phyloP scores from a whole-genome alignment of 2,113 vertebrate species.

The Pteropus alecto region DNA sequence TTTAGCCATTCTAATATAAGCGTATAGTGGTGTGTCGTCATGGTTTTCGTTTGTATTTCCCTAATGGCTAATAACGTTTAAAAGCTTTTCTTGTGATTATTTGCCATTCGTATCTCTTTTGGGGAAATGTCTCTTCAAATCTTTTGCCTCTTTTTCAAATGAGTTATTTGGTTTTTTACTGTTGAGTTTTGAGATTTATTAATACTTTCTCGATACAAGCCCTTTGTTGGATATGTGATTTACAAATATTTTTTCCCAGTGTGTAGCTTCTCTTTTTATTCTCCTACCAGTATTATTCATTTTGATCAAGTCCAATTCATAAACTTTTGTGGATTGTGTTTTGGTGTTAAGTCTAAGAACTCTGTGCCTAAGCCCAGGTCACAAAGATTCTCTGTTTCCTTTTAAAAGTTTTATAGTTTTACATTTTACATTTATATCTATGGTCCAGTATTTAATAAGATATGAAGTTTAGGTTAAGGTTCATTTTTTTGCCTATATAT shows the following conservation, averaged over 20 bases:
- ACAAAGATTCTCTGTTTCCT: not conserved
- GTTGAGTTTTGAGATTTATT: not conserved
- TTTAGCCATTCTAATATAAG: not conserved
- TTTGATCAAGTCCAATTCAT: not conserved
- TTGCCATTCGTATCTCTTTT: not conserved
- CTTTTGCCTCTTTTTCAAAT: not conserved
- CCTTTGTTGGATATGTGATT: not conserved
- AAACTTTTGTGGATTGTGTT: not conserved
- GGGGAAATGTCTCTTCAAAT: not conserved
- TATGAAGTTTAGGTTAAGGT: not conserved
- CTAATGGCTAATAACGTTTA: not conserved
- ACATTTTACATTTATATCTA: not conserved
- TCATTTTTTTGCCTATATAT: not conserved
- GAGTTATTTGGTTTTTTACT: not conserved
- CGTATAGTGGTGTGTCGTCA: not conserved
- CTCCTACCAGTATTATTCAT: not conserved
- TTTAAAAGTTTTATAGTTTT: not conserved
- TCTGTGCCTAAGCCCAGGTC: not conserved
- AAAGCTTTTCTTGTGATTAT: not conserved
- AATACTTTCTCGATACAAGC: not conserved
- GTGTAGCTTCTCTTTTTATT: not conserved
- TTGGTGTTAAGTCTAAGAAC: not conserved
- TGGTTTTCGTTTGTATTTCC: not conserved
- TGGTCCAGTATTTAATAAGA: not conserved
- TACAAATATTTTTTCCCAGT: not conserved